Evolutionary conservation across 2,888 invertebrate species (phyloP), one percentile per base, ranked within the genome.

Genomic region (Serripes groenlandicus): DNA sequence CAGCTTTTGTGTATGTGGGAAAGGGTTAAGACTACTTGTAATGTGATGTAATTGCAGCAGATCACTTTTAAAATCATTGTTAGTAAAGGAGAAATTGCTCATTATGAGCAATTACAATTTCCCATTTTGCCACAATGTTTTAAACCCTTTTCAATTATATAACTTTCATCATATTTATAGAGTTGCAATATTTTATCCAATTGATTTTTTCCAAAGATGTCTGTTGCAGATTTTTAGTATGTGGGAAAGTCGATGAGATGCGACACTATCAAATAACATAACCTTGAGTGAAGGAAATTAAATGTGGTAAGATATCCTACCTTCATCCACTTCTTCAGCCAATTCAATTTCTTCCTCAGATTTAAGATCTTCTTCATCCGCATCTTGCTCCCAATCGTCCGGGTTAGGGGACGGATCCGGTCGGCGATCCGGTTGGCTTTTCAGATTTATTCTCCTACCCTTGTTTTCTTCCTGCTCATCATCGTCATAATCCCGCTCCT

Each of bases 281-380:
- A 62, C 62, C 62, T 34, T n/a, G n/a, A n/a, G n/a, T n/a, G n/a
- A n/a, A n/a, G n/a, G n/a, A n/a, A n/a, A n/a, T n/a, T n/a, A n/a
- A n/a, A n/a, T n/a, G n/a, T n/a, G n/a, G n/a, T n/a, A n/a, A n/a
- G n/a, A n/a, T n/a, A n/a, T n/a, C n/a, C n/a, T n/a, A n/a, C n/a
- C n/a, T n/a, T n/a, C n/a, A n/a, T n/a, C 62, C 28, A 56, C 64
- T 11, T 52, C 76, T 35, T 70, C 77, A 26, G 58, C 77, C 9
- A 81, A 70, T 28, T 73, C 72, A 28, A 81, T 77, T 62, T 81
- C 81, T 18, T 78, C 77, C 28, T 60, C 81, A 26, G 74, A 77
- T n/a, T 42, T 54, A 18, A 78, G 60, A 42, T 74, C 69, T 3
- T 56, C 70, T 35, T 58, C 72, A 58, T 60, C 68, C 23, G n/a